Evolutionary conservation across 23 tunicate species (phyloP), one percentile per base, ranked within the genome.

Genomic region (Ascidia mentula): DNA sequence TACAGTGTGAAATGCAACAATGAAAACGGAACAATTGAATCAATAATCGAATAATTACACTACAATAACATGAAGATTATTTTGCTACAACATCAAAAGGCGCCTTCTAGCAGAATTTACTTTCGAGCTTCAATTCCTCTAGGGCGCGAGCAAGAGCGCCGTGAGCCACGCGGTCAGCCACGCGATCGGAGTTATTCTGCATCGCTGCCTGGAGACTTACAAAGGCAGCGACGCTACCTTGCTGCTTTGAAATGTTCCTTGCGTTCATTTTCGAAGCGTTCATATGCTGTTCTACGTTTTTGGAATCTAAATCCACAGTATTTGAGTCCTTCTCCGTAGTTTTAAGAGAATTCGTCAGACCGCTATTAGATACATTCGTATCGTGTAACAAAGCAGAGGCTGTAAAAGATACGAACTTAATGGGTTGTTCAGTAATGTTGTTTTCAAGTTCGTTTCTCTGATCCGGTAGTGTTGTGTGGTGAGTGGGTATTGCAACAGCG

Each of bases 141-240:
- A 79, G 82, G 60, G 82, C 82, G 82, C 82, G 74, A 42, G 60
- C 82, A 31, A 79, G 60, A 60, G 82, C 74, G 6, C n/a, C 31
- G 5, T 60, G 37, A 35, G 69, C 74, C 32, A 61, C 37, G 28
- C 8, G 42, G 59, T 60, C 82, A 3, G 82, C 82, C 78, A 74
- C 74, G 8, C 38, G 37, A 32, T 70, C 34, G 1, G 38, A 32
- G 18, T 70, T 70, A 30, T 30, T 34, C 18, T 70, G n/a, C 6
- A 70, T 3, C 8, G 65, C 24, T 5, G 65, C 24, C 24, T 53
- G 65, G 28, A 53, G 24, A 53, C 12, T 1, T 3, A 53, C 65
- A 28, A 20, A 53, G 2, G 65, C 24, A 5, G 65, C 65, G 13
- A 53, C 65, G 13, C 65, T 53, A 9, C 65, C 65, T 5, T 26